phyloP scores from a whole-genome alignment of 2,113 vertebrate genomes.

The Suncus etruscus region DNA sequence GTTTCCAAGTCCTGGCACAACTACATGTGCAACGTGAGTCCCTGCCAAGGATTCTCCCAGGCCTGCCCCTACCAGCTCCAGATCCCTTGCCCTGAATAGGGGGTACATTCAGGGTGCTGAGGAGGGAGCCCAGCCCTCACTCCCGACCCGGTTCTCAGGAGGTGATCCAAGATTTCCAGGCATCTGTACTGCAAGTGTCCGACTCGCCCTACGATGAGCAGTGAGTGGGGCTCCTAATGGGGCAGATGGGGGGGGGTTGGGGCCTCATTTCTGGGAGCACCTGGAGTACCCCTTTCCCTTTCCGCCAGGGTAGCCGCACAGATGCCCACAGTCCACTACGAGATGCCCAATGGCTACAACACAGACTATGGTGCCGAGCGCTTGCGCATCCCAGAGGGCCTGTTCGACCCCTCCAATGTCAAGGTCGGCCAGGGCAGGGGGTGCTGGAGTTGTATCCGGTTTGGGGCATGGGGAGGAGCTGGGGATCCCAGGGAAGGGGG shows the following conservation, averaged over 20 bases:
- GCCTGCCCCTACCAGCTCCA: background rate
- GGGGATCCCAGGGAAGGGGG: background rate
- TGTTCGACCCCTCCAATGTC: slow-evolving; percentile 90
- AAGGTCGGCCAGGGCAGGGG: slow-evolving; percentile 82
- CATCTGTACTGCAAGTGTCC: slow-evolving; percentile 89
- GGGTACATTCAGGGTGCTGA: accelerated
- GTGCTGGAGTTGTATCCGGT: background rate
- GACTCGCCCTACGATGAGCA: slow-evolving; percentile 91
- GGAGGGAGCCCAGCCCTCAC: background rate
- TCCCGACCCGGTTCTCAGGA: slow-evolving; percentile 80
- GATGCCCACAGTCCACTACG: slow-evolving; percentile 91
- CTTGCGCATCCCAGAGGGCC: slow-evolving; percentile 88
- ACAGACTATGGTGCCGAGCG: slow-evolving; percentile 89
- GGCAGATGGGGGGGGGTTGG: background rate
- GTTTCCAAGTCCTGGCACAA: slow-evolving; percentile 92
- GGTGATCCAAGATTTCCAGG: slow-evolving; percentile 91
- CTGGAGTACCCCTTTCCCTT: background rate
- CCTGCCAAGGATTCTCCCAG: background rate
- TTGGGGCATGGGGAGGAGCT: background rate
- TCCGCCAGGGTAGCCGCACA: slow-evolving; percentile 88
- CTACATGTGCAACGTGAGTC: slow-evolving; percentile 90
- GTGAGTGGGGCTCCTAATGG: slow-evolving; percentile 80
- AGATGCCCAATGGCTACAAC: slow-evolving; percentile 90
- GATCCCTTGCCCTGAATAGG: background rate
- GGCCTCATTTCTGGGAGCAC: background rate